phyloP scores from a whole-genome alignment of 2,888 invertebrate genomes.

The Spatulosminthurus flaviceps region DNA sequence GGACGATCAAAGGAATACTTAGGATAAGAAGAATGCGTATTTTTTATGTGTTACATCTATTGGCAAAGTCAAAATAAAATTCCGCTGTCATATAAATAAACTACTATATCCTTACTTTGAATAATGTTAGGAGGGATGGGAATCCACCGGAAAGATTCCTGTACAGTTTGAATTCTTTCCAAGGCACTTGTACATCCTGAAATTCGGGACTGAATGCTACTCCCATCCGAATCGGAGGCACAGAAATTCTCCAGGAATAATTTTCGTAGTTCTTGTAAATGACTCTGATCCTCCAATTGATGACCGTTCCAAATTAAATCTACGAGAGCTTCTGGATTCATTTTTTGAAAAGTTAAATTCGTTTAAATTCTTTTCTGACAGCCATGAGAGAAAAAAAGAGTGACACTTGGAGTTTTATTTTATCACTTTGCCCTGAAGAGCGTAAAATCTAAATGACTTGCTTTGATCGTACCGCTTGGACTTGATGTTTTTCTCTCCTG shows the following conservation, averaged over 20 bases:
- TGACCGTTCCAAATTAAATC: conserved; percentile 28
- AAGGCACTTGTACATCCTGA: conserved; percentile 11
- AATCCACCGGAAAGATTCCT: conserved; percentile 37
- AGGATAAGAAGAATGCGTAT: too few species aligned
- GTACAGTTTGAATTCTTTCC: conserved; percentile 23
- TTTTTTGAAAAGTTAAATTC: too few species aligned
- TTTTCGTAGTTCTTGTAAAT: conserved; percentile 25
- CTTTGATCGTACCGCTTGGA: too few species aligned
- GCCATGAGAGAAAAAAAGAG: too few species aligned
- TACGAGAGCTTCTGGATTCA: not conserved
- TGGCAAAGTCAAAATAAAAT: too few species aligned
- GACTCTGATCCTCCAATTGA: not conserved
- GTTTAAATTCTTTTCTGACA: too few species aligned
- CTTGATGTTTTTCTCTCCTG: too few species aligned
- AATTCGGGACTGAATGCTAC: conserved; percentile 4
- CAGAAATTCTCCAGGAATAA: conserved; percentile 19
- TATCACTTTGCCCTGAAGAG: too few species aligned
- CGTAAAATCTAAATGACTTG: too few species aligned
- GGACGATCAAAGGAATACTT: too few species aligned
- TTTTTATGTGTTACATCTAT: too few species aligned
- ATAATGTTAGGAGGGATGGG: conserved; percentile 1
- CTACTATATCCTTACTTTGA: conserved; percentile 42
- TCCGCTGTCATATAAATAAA: not conserved
- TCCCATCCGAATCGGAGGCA: not conserved
- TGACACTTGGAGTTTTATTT: too few species aligned